phyloP scores from a whole-genome alignment of 2,797 vertebrate species.

The Diglossa cyanea region DNA sequence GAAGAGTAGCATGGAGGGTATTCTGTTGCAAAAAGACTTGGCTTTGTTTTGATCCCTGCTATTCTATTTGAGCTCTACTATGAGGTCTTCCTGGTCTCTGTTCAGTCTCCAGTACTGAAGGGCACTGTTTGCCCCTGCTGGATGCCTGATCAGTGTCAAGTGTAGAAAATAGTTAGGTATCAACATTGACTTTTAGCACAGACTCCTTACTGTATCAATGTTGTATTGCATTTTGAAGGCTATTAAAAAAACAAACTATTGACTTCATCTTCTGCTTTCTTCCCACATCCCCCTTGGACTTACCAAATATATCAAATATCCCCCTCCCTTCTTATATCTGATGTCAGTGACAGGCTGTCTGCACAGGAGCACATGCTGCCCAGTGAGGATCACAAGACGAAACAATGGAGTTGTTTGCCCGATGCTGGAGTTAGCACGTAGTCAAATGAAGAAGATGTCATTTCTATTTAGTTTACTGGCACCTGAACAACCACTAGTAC shows the following conservation, averaged over 20 bases:
- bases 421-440: neutral
- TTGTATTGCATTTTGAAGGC: neutral
- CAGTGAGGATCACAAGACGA: neutral
- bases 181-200: neutral
- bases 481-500: neutral
- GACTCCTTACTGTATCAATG: neutral
- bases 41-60: neutral
- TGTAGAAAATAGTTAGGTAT: neutral
- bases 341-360: neutral
- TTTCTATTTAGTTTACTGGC: neutral
- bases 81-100: neutral
- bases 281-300: neutral
- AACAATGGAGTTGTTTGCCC: neutral
- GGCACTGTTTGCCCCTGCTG: neutral
- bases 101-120: neutral
- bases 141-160: neutral
- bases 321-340: neutral
- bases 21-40: neutral
- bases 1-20: neutral
- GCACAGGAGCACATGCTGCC: neutral
- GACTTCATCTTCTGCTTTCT: neutral
- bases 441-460: neutral
- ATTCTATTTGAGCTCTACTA: neutral
- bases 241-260: neutral
- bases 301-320: neutral